A percentile compares a stretch with the other conserved stretches of the same genome.
These are phyloP conservation scores for Marmota monax DNA, from an alignment of 2,113 vertebrate species.

Conservation along the genomic window DNA sequence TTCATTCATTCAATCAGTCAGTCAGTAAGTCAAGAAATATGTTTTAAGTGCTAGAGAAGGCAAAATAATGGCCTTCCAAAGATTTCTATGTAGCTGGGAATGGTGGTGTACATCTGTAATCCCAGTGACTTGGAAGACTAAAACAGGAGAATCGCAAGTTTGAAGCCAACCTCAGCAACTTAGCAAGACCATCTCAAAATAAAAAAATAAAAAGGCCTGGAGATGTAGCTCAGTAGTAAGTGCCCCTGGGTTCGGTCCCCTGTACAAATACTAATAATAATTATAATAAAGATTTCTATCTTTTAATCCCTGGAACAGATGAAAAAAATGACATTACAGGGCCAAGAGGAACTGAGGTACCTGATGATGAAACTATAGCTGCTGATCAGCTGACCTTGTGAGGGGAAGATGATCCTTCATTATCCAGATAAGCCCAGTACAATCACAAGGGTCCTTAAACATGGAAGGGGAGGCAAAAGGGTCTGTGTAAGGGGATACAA, in stretches of 20 bases:
- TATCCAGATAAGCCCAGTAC: not conserved
- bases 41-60: not conserved
- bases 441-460: not conserved
- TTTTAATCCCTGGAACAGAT: not conserved
- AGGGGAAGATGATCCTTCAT: not conserved
- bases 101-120: too few relatives aligned
- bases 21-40: not conserved
- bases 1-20: not conserved
- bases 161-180: too few relatives aligned
- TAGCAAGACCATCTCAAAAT: too few relatives aligned
- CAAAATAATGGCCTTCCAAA: not conserved
- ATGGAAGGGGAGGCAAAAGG: not conserved
- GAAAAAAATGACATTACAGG: not conserved
- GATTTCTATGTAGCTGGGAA: not conserved
- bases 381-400: not conserved
- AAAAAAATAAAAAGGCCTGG: too few relatives aligned
- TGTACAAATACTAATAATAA: too few relatives aligned
- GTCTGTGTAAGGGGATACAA: not conserved
- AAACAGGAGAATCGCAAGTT: too few relatives aligned
- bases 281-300: not conserved
- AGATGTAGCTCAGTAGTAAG: too few relatives aligned
- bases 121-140: too few relatives aligned
- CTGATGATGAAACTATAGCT: not conserved
- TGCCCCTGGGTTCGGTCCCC: too few relatives aligned
- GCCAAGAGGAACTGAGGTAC: not conserved